Base-by-base conservation (phyloP, 2,888 invertebrate genomes). In the Galerucella calmariensis region DNA sequence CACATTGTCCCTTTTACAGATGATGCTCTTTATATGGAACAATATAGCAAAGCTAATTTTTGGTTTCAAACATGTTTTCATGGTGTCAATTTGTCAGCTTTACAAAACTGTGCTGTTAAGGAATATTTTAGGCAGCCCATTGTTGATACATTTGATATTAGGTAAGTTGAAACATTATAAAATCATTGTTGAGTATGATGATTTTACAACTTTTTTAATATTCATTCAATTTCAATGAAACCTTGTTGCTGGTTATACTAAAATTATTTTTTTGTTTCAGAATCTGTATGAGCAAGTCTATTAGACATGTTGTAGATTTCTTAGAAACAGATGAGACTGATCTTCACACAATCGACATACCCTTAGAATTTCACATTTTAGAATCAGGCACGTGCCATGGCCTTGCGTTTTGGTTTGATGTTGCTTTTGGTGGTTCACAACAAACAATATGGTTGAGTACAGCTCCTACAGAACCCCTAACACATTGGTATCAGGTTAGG, bases 31-130 rank as follows among this genome's bases (percentile, higher is more conserved):
- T 99, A 95, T 86, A 97, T 97, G 93, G 99, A 99, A 87, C 98
- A 99, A 86, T 97, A 96, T 84, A 97, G 97, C 84, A 99, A 99
- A 89, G 97, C 98, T 0, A 98, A 98, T 87, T 99, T 99, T 88
- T 99, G 99, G 99, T 97, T 97, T 86, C 98, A 98, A 88, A 95
- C 96, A 51, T 96, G 96, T 87, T 99, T 99, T 89, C 98, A 99
- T 88, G 98, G 98, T 67, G 98, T 99, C 14, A 97, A 99, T 88
- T 89, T 99, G 76, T 95, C 97, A 82, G 94, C 95, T 53, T 90
- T 99, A 83, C 92, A 97, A 81, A 94, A 94, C 79, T 96, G 96
- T 81, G 99, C 99, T 4, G 94, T 98, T 89, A 95, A 96, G 85
- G 99, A 99, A 88, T 98, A 99, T 88, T 98, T 99, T 88, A 78